Percentiles rank a stretch among this genome's conserved stretches.
These are phyloP conservation scores for Drosophila paulistorum DNA, from an alignment of 1,140 invertebrate genomes.

Conservation along the genomic window DNA sequence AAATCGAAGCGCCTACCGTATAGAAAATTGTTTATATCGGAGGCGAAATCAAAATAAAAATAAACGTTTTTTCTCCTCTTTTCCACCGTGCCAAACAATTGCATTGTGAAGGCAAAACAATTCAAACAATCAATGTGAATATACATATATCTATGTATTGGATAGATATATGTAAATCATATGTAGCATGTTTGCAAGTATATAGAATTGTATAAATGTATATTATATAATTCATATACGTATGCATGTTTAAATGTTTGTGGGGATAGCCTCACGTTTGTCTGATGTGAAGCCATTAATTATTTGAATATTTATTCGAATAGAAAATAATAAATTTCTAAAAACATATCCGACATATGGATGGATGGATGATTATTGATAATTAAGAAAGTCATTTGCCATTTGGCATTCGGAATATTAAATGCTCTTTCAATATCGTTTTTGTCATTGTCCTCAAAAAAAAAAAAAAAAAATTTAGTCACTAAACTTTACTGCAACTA, in stretches of 20 bases:
- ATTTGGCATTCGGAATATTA: neutral
- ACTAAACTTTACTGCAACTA: too few species aligned
- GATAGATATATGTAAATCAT: conserved; percentile 1
- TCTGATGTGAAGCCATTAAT: conserved; percentile 60
- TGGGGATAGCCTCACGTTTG: conserved; percentile 31
- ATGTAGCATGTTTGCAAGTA: conserved; percentile 13
- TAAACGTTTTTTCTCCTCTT: conserved; percentile 37
- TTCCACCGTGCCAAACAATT: conserved; percentile 61
- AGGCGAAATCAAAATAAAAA: conserved; percentile 67
- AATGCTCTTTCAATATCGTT: neutral
- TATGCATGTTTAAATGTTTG: conserved; percentile 20
- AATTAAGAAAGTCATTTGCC: neutral
- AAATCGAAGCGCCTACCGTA: conserved; percentile 38
- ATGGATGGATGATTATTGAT: neutral
- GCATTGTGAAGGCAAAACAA: conserved; percentile 51
- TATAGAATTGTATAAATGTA: conserved; percentile 12
- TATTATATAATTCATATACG: conserved; percentile 10
- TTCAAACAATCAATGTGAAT: conserved; percentile 1
- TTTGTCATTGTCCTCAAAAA: too few species aligned
- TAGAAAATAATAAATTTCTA: conserved; percentile 19
- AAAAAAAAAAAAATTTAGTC: too few species aligned
- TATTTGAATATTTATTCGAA: conserved; percentile 51
- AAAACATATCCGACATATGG: neutral
- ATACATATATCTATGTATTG: conserved; percentile 24
- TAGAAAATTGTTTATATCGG: conserved; percentile 70